Evolutionary conservation across 2,888 invertebrate species (phyloP).

Genomic region (Miltochrista miniata): DNA sequence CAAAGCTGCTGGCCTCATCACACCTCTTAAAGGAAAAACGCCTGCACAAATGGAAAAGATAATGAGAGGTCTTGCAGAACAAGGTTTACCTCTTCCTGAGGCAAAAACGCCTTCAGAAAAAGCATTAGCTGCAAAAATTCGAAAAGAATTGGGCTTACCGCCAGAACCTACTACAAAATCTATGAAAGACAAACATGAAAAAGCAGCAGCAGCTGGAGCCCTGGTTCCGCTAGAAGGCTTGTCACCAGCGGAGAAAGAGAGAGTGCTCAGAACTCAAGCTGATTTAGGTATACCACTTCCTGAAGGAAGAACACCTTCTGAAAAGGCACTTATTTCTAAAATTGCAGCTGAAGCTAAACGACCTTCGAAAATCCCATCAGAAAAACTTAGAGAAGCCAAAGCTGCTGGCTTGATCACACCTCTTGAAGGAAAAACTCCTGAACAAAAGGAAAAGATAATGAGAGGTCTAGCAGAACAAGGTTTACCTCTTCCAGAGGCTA

Average conservation of each 20-base stretch:
- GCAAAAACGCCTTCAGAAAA: conserved; percentile 1
- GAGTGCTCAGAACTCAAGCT: conserved; percentile 20
- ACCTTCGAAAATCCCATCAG: background rate
- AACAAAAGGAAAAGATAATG: conserved; percentile 43
- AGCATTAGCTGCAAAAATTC: conserved; percentile 1
- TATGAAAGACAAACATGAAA: conserved; percentile 22
- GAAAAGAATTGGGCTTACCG: conserved; percentile 39
- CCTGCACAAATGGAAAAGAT: background rate
- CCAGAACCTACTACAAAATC: conserved; percentile 35
- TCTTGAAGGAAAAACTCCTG: conserved; percentile 38
- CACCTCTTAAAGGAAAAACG: background rate
- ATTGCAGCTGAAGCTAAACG: conserved; percentile 13
- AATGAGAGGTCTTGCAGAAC: background rate
- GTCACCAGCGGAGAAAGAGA: conserved; percentile 23
- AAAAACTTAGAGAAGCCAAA: background rate
- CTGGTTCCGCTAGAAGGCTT: conserved; percentile 32
- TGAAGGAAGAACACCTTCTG: conserved; percentile 32
- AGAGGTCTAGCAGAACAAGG: conserved; percentile 35
- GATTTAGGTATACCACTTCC: conserved; percentile 19
- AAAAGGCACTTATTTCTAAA: conserved; percentile 32
- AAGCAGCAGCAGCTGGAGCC: conserved; percentile 32
- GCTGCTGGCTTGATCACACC: conserved; percentile 19
- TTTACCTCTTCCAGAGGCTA: conserved; percentile 43
- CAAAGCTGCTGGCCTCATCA: conserved; percentile 25
- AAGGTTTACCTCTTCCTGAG: conserved; percentile 14